Conservation (phyloP, 2,797 vertebrate species). For the Oreortyx pictus region DNA sequence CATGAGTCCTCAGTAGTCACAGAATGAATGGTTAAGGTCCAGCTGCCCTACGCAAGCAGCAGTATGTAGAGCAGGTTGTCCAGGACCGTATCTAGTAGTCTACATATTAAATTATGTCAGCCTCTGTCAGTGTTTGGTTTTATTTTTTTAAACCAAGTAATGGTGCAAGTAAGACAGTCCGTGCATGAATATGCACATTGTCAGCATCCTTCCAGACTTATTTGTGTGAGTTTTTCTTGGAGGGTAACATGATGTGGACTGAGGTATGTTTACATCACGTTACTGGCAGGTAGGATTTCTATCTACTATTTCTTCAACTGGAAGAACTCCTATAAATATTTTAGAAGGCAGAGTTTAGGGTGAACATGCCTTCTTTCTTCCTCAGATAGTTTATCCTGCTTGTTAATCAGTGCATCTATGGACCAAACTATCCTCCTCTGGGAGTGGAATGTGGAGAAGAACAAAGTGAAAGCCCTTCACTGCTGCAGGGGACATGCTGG, state of each 20-base stretch:
- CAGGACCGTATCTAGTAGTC: neutral
- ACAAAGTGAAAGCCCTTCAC: constrained; percentile 91
- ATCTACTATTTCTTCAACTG: neutral
- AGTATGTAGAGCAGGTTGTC: neutral
- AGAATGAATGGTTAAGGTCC: neutral
- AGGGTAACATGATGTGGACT: neutral
- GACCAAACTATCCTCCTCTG: constrained; percentile 94
- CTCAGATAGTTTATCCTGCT: constrained; percentile 78
- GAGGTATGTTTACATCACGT: rapidly evolving
- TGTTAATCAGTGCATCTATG: constrained; percentile 93
- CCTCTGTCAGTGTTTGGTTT: neutral
- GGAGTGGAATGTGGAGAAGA: constrained; percentile 95
- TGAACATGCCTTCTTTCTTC: neutral
- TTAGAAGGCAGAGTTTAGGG: neutral
- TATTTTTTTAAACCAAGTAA: neutral
- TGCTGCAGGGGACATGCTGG: constrained; percentile 94
- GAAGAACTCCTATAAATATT: neutral
- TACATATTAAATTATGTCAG: neutral
- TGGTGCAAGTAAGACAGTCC: neutral
- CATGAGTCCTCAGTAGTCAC: neutral
- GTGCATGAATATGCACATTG: neutral
- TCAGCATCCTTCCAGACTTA: neutral
- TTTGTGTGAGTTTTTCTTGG: neutral
- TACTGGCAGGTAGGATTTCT: neutral
- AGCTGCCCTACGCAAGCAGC: neutral